Conservation (phyloP, 2,888 invertebrate species). For the Capitulum mitella region DNA sequence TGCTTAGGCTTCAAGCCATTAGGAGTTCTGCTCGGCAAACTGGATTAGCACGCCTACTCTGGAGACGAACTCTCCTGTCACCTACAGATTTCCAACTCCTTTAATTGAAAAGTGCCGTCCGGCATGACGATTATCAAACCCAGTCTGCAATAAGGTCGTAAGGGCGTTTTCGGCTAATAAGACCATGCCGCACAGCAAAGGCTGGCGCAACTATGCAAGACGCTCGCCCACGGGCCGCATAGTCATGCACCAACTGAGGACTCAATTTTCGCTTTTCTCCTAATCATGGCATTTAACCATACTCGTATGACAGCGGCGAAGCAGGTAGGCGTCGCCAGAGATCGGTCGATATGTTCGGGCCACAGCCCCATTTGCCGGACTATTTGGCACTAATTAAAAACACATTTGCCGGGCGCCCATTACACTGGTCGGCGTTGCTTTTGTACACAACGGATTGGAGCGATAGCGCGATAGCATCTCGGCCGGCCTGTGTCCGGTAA, state of each 20-base stretch:
- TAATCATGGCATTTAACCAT: background rate
- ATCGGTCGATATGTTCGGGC: background rate
- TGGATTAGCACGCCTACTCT: too few species aligned
- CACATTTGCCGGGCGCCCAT: conserved; percentile 10
- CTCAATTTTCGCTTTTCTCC: background rate
- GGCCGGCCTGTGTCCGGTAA: background rate
- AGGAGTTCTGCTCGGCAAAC: too few species aligned
- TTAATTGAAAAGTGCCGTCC: too few species aligned
- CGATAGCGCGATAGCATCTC: conserved; percentile 2
- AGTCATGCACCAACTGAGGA: background rate
- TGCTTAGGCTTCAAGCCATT: too few species aligned
- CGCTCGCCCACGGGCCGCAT: background rate
- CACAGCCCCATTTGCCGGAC: background rate
- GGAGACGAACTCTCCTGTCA: too few species aligned
- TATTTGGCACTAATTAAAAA: conserved; percentile 24
- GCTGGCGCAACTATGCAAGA: background rate
- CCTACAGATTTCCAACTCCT: too few species aligned
- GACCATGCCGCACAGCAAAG: too few species aligned
- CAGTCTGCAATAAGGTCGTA: too few species aligned
- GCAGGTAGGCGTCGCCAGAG: background rate
- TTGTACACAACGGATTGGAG: conserved; percentile 17
- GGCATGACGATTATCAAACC: too few species aligned
- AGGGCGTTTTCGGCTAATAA: too few species aligned
- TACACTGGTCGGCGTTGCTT: background rate
- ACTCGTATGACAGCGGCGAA: background rate